Evolutionary conservation across 2,113 vertebrate genomes (phyloP), one percentile per base, ranked within the genome.

Genomic region (Neolamprologus cancellatus): DNA sequence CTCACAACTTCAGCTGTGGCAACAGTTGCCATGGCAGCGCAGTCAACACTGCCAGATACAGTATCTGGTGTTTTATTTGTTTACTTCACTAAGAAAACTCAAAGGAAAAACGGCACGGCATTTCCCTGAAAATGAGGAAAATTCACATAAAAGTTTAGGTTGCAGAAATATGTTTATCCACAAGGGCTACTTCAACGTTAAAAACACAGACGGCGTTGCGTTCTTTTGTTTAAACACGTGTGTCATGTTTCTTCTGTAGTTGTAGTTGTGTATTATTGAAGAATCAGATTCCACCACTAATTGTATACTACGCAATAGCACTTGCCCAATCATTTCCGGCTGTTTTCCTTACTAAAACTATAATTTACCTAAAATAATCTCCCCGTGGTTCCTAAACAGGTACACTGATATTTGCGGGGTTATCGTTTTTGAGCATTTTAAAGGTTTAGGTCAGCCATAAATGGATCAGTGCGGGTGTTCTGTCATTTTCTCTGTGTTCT

Each of bases 1-100:
- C 81, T 89, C 50, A 82, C 81, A 87, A 84, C 50, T 61, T 91
- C 84, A 81, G 83, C 91, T 94, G 87, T 94, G 83, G 92, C 93
- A 85, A 93, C 91, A 12, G 93, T 95, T 92, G 84, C 92, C 79
- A 85, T 85, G 87, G 59, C 64, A 78, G 83, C 25, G 2, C 50
- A 76, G 87, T 80, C 12, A 64, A 57, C 39, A 71, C 61, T 44
- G 55, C 50, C 32, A 39, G 23, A 74, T 25, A 28, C 30, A 50
- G 69, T 78, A 11, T 50, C 71, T 66, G 87, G 69, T 80, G 48
- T 83, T 76, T 82, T 74, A 32, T 84, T 86, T 85, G 84, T 89
- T 92, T 90, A 59, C 83, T 88, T n/a, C 80, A 39, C 78, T 53
- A 50, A 59, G 12, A 36, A 84, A 78, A 53, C 54, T 52, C 41